Conservation (phyloP, 2,113 vertebrate genomes). For the Calonectris borealis region DNA sequence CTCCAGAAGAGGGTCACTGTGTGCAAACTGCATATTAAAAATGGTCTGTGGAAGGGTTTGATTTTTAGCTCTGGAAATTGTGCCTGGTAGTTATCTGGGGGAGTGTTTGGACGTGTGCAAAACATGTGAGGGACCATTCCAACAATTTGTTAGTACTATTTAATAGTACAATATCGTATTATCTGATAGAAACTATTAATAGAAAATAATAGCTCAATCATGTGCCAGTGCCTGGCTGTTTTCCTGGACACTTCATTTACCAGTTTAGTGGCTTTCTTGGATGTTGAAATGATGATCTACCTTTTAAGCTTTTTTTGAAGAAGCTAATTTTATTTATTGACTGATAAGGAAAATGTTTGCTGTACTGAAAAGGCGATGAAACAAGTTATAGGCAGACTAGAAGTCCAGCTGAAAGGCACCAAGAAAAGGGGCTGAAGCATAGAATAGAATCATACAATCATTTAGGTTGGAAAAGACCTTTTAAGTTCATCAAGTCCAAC, state of each 20-base stretch:
- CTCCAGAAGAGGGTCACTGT: neutral
- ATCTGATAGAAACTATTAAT: neutral
- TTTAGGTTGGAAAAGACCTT: no score
- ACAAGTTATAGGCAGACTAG: neutral
- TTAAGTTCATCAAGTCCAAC: no score
- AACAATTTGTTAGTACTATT: neutral
- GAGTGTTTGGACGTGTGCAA: neutral
- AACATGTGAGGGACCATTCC: neutral
- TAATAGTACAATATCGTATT: neutral
- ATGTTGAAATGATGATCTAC: neutral
- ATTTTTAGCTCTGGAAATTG: neutral
- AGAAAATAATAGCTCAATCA: neutral
- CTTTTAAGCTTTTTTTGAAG: neutral
- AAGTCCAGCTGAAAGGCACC: neutral
- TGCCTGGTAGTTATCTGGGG: neutral
- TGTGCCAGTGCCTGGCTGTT: neutral
- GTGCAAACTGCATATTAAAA: neutral
- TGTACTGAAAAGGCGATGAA: neutral
- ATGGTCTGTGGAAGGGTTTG: neutral
- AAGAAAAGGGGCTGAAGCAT: neutral
- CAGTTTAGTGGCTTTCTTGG: neutral
- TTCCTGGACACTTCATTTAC: neutral
- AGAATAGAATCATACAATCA: no score
- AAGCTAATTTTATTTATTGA: neutral
- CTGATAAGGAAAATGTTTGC: neutral